Conservation (phyloP, 2,113 vertebrate species). For the Pyxicephalus adspersus region DNA sequence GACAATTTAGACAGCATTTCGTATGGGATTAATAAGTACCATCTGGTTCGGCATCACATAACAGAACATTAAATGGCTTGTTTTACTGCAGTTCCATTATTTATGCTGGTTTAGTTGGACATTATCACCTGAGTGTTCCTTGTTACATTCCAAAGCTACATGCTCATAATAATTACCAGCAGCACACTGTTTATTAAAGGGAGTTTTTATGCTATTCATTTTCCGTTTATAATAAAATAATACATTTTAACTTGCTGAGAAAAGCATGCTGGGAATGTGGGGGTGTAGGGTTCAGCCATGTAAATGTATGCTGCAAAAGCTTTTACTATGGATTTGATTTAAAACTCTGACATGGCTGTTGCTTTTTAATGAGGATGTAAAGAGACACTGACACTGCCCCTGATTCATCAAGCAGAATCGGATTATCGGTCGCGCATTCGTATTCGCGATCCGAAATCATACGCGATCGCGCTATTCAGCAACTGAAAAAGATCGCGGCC, state of each 20-base stretch:
- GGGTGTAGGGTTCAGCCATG: conserved; percentile 29
- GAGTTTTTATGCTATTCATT: conserved; percentile 27
- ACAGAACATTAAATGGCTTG: background rate
- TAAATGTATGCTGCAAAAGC: background rate
- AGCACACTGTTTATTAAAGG: conserved; percentile 12
- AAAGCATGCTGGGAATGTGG: conserved; percentile 30
- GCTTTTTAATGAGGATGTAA: background rate
- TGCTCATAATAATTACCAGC: conserved; percentile 35
- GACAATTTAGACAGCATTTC: conserved; percentile 1
- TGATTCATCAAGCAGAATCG: no score
- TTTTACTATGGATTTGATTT: conserved; percentile 2
- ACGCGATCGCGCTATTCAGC: no score
- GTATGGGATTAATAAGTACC: conserved; percentile 1
- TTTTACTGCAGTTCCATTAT: background rate
- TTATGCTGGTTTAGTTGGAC: background rate
- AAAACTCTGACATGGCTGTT: background rate
- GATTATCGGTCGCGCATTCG: no score
- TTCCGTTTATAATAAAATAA: conserved; percentile 35
- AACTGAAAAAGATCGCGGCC: no score
- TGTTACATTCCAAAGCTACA: background rate
- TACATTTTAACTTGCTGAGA: conserved; percentile 32
- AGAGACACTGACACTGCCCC: background rate
- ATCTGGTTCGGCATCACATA: conserved; percentile 1
- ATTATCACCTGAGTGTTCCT: background rate
- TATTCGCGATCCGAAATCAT: no score